A percentile compares a stretch with the other conserved stretches of the same genome.
Conservation (phyloP, 2,113 vertebrate species). For the Paramormyrops kingsleyae region DNA sequence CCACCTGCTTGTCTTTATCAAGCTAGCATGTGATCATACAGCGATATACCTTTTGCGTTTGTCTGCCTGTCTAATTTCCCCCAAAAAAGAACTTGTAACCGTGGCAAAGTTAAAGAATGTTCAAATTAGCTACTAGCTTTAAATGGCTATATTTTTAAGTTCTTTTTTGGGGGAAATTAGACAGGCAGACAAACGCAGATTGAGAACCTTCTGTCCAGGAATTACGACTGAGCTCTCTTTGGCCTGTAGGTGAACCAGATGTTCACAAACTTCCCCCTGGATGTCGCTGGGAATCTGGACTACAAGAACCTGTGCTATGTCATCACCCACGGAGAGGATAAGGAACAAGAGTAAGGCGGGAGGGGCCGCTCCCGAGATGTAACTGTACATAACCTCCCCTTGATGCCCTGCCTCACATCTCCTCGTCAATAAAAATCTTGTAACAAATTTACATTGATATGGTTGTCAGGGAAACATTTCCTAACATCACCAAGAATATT, state of each 20-base stretch:
- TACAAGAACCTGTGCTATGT: constrained; percentile 84
- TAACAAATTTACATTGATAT: background rate
- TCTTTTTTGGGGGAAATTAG: background rate
- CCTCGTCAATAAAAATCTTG: background rate
- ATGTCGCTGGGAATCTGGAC: constrained; percentile 80
- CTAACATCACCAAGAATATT: background rate
- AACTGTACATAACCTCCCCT: background rate
- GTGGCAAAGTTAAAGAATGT: background rate
- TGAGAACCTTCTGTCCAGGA: background rate
- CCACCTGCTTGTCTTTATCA: background rate
- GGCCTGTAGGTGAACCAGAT: constrained; percentile 72
- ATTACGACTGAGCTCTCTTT: background rate
- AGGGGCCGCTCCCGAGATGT: background rate
- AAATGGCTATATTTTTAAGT: background rate
- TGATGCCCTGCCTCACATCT: background rate
- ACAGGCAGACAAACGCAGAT: background rate
- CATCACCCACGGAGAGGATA: constrained; percentile 84
- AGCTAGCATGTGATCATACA: background rate
- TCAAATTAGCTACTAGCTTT: background rate
- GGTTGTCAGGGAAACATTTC: background rate
- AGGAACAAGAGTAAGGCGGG: constrained; percentile 59
- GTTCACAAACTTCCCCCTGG: constrained; percentile 80
- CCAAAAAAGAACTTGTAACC: too few species aligned
- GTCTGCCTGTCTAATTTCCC: too few species aligned
- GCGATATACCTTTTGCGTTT: background rate